phyloP scores from a whole-genome alignment of 2,797 vertebrate species.

The Erpetoichthys calabaricus region DNA sequence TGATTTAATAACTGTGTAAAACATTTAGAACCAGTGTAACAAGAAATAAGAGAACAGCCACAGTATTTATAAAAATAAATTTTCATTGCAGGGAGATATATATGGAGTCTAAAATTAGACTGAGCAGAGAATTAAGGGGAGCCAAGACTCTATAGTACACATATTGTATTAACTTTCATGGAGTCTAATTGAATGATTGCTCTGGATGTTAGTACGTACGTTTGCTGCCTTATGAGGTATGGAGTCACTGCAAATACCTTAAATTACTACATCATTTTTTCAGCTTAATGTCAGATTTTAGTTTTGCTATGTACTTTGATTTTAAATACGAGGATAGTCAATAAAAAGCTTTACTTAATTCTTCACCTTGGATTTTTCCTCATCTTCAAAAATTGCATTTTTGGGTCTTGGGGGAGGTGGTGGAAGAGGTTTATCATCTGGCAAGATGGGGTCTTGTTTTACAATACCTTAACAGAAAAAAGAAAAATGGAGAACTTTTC shows the following conservation, averaged over 20 bases:
- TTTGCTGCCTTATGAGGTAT: too few species aligned
- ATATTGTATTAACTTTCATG: too few species aligned
- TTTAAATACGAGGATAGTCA: neutral
- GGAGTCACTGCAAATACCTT: too few species aligned
- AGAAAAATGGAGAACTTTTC: conserved; percentile 2
- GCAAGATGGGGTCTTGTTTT: conserved; percentile 78
- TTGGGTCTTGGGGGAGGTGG: conserved; percentile 66
- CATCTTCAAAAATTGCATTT: conserved; percentile 87
- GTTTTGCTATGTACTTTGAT: neutral
- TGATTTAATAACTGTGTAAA: neutral
- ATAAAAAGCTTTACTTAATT: neutral
- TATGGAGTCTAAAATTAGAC: too few species aligned
- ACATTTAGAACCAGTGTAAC: neutral
- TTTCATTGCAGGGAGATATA: neutral
- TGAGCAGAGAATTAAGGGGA: too few species aligned
- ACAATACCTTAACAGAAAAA: conserved; percentile 73
- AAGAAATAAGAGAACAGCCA: neutral
- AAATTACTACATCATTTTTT: too few species aligned
- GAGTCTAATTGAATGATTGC: too few species aligned
- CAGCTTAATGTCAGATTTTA: neutral
- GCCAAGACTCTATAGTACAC: too few species aligned
- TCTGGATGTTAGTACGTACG: too few species aligned
- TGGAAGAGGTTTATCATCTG: conserved; percentile 58
- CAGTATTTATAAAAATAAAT: too few species aligned
- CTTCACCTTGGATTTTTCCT: conserved; percentile 91